These are phyloP conservation scores for Cebidichthys violaceus DNA, from an alignment of 2,113 vertebrate species.

Conservation along the genomic window DNA sequence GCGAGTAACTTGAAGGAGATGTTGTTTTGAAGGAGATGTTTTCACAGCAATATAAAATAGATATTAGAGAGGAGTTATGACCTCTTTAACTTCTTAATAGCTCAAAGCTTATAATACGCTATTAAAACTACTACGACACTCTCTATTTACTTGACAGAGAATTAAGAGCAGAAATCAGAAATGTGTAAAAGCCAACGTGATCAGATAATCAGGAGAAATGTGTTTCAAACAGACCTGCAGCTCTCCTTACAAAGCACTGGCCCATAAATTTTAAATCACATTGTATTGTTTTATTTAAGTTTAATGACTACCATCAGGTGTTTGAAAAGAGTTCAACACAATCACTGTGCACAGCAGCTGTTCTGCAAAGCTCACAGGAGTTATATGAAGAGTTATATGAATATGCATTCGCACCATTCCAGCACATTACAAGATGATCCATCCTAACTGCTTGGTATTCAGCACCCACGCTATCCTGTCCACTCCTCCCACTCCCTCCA, in stretches of 20 bases:
- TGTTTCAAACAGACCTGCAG: background rate
- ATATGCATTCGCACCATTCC: slow-evolving; percentile 42
- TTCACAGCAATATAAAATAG: background rate
- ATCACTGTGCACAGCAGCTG: slow-evolving; percentile 42
- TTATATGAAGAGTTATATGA: slow-evolving; percentile 41
- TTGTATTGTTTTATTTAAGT: slow-evolving; percentile 1
- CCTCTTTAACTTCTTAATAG: too few relatives aligned
- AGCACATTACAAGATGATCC: slow-evolving; percentile 50
- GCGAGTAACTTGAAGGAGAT: background rate
- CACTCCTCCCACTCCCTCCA: slow-evolving; percentile 26
- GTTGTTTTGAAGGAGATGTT: background rate
- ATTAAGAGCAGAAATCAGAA: background rate
- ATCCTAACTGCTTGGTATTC: slow-evolving; percentile 29
- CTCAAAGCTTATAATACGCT: too few relatives aligned
- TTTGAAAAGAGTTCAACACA: slow-evolving; percentile 40
- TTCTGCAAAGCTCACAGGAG: slow-evolving; percentile 21
- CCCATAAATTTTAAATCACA: slow-evolving; percentile 7
- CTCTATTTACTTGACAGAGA: background rate
- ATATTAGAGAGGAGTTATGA: background rate
- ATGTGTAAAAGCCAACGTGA: background rate
- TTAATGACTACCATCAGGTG: slow-evolving; percentile 33
- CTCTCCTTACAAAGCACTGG: background rate
- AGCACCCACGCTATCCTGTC: slow-evolving; percentile 12
- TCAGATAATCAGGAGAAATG: background rate
- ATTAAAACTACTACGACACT: background rate